Base-by-base conservation (phyloP, 2,797 vertebrate species). In the Hafferia zeledoni region DNA sequence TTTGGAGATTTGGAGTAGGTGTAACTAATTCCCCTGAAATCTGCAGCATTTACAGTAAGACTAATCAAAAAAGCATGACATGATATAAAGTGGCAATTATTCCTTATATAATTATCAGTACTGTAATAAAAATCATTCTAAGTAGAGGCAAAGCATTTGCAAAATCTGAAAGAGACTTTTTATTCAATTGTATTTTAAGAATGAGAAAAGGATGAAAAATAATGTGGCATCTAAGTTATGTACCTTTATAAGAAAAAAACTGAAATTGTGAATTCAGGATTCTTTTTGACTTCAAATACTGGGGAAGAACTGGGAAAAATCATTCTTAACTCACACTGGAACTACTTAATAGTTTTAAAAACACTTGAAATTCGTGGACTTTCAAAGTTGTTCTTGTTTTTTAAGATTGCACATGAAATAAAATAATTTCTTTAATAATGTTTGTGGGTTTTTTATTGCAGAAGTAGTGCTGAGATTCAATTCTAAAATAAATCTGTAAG, bases 291-390 rank as follows among this genome's bases (percentile, higher is more conserved):
- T 57, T 33, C 17, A 79, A 49, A 39, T 25, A 56, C 1, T n/a
- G 4, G 10, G 17, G 12, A 83, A 60, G 33, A 46, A 52, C 15
- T 46, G 17, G 6, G 18, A 33, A 78, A 84, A 17, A 16, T 76
- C 10, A 15, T 69, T 81, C 17, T 24, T 80, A 47, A 9, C 3
- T 88, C 14, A 37, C 10, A 10, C 2, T 57, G 14, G 13, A 64
- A 56, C 4, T 69, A 33, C 10, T 18, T 2, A 4, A 43, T 6
- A 28, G 3, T 71, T 83, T 61, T 46, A 85, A 57, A 67, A n/a
- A 63, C 33, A 39, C 0, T 6, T 1, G 8, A 89, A 49, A 9
- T 72, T 61, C 1, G 1, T 31, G 8, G 17, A 33, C 10, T 64
- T 78, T 75, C 17, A 55, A 84, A 46, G 5, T 23, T 68, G 3